Percentiles rank a stretch among this genome's conserved stretches.
These are phyloP conservation scores for Quadroppia sp. DNA, from an alignment of 2,888 invertebrate species.

Conservation along the genomic window DNA sequence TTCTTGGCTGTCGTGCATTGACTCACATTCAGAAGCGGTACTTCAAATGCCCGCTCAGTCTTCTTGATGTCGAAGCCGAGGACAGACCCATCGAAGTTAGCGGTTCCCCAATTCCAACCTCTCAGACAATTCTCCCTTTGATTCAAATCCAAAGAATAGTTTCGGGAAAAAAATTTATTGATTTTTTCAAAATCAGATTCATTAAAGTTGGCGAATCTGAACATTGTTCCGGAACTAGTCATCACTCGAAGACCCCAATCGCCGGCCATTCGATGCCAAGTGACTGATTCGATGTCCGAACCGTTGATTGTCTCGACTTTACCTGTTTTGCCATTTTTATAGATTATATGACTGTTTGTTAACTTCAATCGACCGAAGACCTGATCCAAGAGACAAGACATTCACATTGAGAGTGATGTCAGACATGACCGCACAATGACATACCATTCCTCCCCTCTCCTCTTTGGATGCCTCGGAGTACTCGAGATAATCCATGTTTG, in stretches of 20 bases:
- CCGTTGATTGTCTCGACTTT: constrained; percentile 85
- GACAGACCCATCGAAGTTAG: constrained; percentile 71
- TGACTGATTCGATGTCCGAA: constrained; percentile 79
- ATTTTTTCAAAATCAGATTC: constrained; percentile 80
- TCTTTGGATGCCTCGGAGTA: constrained; percentile 64
- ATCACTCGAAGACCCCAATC: constrained; percentile 84
- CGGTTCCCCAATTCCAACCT: constrained; percentile 99
- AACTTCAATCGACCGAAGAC: constrained; percentile 85
- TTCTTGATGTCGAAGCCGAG: constrained; percentile 44
- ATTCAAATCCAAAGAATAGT: constrained; percentile 70
- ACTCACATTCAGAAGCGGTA: constrained; percentile 91
- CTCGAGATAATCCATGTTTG: constrained; percentile 73
- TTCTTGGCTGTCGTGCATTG: constrained; percentile 94
- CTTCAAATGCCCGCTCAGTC: constrained; percentile 70
- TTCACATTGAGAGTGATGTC: constrained; percentile 28
- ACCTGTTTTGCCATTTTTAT: constrained; percentile 93
- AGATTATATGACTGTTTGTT: constrained; percentile 81
- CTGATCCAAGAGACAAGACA: constrained; percentile 59
- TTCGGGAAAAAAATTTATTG: constrained; percentile 75
- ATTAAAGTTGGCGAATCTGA: constrained; percentile 90
- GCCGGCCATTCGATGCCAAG: constrained; percentile 87
- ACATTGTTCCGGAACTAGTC: constrained; percentile 79
- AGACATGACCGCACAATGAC: constrained; percentile 47
- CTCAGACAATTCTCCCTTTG: constrained; percentile 89
- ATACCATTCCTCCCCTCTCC: constrained; percentile 60